Evolutionary conservation across 2,888 invertebrate species (phyloP), one percentile per base, ranked within the genome.

Genomic region (Germaria angustata): DNA sequence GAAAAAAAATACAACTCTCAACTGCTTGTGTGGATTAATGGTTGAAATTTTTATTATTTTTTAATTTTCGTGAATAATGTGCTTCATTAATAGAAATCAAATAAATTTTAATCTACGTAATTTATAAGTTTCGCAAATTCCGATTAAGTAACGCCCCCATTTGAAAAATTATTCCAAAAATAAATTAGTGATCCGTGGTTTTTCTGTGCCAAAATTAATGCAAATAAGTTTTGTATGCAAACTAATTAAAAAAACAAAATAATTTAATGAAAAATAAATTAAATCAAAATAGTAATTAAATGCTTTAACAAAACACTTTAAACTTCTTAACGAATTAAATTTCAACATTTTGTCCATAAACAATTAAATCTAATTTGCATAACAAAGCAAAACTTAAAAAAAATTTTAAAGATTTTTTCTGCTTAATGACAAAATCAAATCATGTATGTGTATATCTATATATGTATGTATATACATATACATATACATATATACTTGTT

Each of bases 331-430:
- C 75, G 65, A 76, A 80, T 65, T 49, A 80, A 63, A 39, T 7
- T 63, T 46, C 15, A 69, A 53, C 66, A 72, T 73, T 80, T 73
- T 80, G 73, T 63, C 53, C 44, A 59, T 53, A 57, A 66, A 72
- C 22, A 80, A 80, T 80, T 80, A 66, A 59, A 53, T 17, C 1
- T 13, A 59, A 72, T 80, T 80, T 53, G 44, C 72, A 80, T 73
- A 80, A 80, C 20, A 80, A 78, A 65, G 61, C 13, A 69, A 66
- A 39, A 66, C 28, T 36, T 57, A 46, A 46, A 53, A n/a, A 46
- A 59, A 63, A 22, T 28, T 9, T 46, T 1, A 11, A 46, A 20
- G 4, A 13, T 39, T 39, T 39, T 28, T 49, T 46, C 9, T 6
- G 15, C 24, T 57, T 6, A 46, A 65, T 32, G 49, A 22, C 7